Conservation (phyloP, 2,113 vertebrate genomes). For the Urocynchramus pylzowi region DNA sequence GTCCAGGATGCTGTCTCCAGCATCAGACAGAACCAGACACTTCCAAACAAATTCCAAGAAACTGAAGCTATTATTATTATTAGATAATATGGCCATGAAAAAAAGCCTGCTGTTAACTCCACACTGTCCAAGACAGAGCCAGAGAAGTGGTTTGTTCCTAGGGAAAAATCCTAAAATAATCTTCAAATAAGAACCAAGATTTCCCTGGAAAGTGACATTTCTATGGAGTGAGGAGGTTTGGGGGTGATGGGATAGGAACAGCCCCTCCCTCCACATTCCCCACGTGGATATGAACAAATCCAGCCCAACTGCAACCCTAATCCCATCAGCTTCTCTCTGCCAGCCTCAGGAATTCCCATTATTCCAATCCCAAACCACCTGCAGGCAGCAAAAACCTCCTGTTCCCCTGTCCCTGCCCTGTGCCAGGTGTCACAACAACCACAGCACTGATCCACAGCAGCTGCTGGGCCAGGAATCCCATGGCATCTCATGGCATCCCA, state of each 20-base stretch:
- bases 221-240: neutral
- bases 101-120: neutral
- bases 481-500: neutral
- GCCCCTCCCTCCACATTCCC: neutral
- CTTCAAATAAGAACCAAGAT: neutral
- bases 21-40: neutral
- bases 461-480: neutral
- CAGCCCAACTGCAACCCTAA: neutral
- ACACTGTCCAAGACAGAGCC: neutral
- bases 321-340: neutral
- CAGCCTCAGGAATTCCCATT: neutral
- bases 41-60: neutral
- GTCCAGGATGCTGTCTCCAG: neutral
- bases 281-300: neutral
- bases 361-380: neutral
- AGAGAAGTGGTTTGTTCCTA: neutral
- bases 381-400: neutral
- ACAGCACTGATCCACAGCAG: neutral
- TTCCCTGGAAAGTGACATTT: neutral
- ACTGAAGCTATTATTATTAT: neutral
- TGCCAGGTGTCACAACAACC: neutral
- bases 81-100: neutral
- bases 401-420: accelerated
- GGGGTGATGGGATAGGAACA: neutral
- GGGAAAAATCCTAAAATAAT: neutral